phyloP scores from a whole-genome alignment of 2,113 vertebrate species.

The Laterallus jamaicensis region DNA sequence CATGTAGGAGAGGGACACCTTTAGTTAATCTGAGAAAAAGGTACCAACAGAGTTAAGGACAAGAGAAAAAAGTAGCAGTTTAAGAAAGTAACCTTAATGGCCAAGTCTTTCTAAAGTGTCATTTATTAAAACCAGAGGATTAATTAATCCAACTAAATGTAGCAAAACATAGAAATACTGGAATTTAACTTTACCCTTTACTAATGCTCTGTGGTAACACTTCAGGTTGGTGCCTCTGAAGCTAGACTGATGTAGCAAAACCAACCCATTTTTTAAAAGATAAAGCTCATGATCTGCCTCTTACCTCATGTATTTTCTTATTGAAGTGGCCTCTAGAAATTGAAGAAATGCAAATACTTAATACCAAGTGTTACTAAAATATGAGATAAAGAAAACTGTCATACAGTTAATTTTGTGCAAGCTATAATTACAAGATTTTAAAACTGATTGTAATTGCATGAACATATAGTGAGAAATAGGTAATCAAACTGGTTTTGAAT shows the following conservation, averaged over 20 bases:
- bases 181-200: background rate
- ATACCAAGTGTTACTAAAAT: slow-evolving; percentile 28
- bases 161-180: background rate
- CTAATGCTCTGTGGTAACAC: background rate
- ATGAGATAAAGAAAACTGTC: background rate
- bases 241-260: background rate
- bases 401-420: slow-evolving; percentile 23
- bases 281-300: background rate
- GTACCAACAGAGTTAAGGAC: background rate
- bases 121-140: background rate
- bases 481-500: slow-evolving; percentile 23
- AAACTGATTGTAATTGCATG: slow-evolving; percentile 23
- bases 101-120: background rate
- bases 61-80: background rate
- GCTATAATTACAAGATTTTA: slow-evolving; percentile 33
- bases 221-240: background rate
- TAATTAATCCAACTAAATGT: background rate
- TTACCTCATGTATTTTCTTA: background rate
- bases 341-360: slow-evolving; percentile 3
- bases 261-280: background rate
- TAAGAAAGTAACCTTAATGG: background rate
- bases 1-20: background rate
- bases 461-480: slow-evolving; percentile 4
- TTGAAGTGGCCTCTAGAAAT: background rate
- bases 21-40: background rate